These are phyloP conservation scores for Helostoma temminkii DNA, from an alignment of 2,797 vertebrate species.

Conservation along the genomic window DNA sequence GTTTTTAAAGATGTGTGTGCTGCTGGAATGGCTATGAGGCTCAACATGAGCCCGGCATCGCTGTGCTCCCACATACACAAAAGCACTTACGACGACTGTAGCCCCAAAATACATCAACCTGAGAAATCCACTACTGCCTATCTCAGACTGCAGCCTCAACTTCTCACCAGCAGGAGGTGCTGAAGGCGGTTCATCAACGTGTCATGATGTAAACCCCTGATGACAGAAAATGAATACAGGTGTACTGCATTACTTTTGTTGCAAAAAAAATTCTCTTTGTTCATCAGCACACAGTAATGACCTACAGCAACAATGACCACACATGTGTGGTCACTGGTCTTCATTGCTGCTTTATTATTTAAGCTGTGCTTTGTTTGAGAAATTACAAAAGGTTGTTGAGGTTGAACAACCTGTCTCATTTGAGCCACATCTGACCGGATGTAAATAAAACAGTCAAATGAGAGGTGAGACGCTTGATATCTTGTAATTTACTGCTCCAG, in stretches of 20 bases:
- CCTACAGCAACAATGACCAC: background rate
- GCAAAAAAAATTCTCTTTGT: conserved; percentile 9
- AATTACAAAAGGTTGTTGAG: background rate
- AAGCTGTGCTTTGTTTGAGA: conserved; percentile 25
- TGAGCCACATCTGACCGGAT: conserved; percentile 15
- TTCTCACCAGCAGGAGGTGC: conserved; percentile 61
- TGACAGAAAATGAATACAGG: background rate
- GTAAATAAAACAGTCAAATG: conserved; percentile 15
- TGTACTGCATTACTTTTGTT: conserved; percentile 10
- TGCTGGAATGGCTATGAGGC: conserved; percentile 76
- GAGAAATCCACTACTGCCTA: conserved; percentile 70
- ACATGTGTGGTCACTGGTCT: too few species aligned
- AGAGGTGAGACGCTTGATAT: conserved; percentile 8
- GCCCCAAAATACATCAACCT: conserved; percentile 45
- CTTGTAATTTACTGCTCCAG: conserved; percentile 32
- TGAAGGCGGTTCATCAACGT: conserved; percentile 10
- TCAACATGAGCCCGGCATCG: conserved; percentile 73
- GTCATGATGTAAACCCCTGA: background rate
- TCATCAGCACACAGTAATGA: background rate
- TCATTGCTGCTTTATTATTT: background rate
- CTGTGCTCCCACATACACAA: conserved; percentile 69
- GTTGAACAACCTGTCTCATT: too few species aligned
- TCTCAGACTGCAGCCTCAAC: conserved; percentile 39
- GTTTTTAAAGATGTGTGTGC: conserved; percentile 58
- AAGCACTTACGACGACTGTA: conserved; percentile 70